Percentiles rank a stretch among this genome's conserved stretches.
Evolutionary conservation across 2,113 vertebrate genomes (phyloP).

Genomic region (Sander lucioperca): DNA sequence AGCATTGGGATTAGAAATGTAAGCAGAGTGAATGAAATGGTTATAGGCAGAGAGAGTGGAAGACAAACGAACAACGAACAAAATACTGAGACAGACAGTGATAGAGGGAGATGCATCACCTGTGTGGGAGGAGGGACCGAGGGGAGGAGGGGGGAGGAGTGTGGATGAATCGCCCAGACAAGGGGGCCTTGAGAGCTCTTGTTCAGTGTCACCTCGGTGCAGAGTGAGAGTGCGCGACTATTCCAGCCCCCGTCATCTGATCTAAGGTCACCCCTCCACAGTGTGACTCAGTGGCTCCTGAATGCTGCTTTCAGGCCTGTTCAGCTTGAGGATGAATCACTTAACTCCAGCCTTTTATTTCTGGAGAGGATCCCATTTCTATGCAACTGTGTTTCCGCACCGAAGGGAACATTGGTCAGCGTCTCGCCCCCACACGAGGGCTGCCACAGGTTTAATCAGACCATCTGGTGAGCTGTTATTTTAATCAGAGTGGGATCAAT

Average conservation of each 20-base stretch:
- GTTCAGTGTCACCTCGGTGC: constrained; percentile 69
- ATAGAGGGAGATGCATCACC: constrained; percentile 48
- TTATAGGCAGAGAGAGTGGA: constrained; percentile 1
- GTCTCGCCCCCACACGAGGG: constrained; percentile 58
- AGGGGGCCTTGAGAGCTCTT: constrained; percentile 68
- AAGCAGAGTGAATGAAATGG: not conserved
- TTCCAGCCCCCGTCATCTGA: constrained; percentile 72
- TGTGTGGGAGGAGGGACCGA: constrained; percentile 49
- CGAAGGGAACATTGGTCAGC: constrained; percentile 63
- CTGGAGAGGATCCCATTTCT: constrained; percentile 72
- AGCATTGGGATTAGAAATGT: not conserved
- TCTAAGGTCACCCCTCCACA: constrained; percentile 63
- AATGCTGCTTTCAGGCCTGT: constrained; percentile 64
- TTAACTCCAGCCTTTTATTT: constrained; percentile 72
- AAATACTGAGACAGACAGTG: constrained; percentile 21
- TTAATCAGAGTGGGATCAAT: constrained; percentile 40
- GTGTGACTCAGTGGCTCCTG: constrained; percentile 74
- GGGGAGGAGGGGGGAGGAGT: not conserved
- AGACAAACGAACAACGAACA: constrained; percentile 15
- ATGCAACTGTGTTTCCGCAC: constrained; percentile 47
- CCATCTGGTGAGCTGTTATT: constrained; percentile 66
- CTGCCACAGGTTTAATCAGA: constrained; percentile 45
- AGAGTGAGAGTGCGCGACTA: constrained; percentile 43
- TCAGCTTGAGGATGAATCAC: constrained; percentile 70
- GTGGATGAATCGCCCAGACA: constrained; percentile 62